phyloP scores from a whole-genome alignment of 2,888 invertebrate genomes.

The Ectropis crepuscularia region DNA sequence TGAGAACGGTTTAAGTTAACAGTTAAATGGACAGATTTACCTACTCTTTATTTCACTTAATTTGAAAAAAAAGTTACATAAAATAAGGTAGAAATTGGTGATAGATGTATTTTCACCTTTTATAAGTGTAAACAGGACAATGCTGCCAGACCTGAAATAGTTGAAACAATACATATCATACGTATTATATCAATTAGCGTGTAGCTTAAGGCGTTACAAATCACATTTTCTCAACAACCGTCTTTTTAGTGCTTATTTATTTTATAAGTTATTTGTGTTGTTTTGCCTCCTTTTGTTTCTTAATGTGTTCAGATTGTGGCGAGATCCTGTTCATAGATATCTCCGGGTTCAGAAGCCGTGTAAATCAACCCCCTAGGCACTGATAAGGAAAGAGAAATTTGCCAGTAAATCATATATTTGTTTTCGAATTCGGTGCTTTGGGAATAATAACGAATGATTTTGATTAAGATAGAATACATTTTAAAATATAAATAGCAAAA shows the following conservation, averaged over 20 bases:
- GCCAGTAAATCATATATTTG: slow-evolving; percentile 78
- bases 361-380: slow-evolving; percentile 74
- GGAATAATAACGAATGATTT: slow-evolving; percentile 61
- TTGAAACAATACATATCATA: too few species aligned
- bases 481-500: slow-evolving; percentile 8
- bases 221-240: too few species aligned
- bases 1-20: too few species aligned
- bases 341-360: slow-evolving; percentile 57
- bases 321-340: slow-evolving; percentile 36
- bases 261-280: slow-evolving; percentile 24
- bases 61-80: too few species aligned
- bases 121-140: too few species aligned
- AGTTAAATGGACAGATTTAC: too few species aligned
- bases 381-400: slow-evolving; percentile 74
- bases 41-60: too few species aligned
- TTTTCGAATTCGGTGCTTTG: slow-evolving; percentile 60
- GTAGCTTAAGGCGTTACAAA: too few species aligned
- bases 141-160: too few species aligned
- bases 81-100: too few species aligned
- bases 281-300: slow-evolving; percentile 40
- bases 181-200: too few species aligned
- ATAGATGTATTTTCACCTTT: too few species aligned
- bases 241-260: neutral
- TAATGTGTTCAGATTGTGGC: slow-evolving; percentile 38
- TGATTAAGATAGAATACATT: slow-evolving; percentile 40